Evolutionary conservation across 1,140 invertebrate species (phyloP).

Genomic region (Tribolium madens): DNA sequence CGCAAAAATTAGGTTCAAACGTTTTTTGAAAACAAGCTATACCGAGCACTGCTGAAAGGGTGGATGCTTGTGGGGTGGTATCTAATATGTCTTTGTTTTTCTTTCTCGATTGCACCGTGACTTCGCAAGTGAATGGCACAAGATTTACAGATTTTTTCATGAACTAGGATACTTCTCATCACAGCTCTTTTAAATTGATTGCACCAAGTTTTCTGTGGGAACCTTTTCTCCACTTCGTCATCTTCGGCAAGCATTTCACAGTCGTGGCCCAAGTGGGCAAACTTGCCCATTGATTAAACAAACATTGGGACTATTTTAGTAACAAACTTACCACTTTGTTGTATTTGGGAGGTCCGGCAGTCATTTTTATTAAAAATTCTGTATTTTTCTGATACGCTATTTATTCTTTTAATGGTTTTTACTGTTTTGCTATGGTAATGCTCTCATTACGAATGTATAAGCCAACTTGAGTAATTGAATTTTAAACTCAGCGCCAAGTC

Average conservation of each 20-base stretch:
- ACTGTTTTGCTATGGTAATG: too few species aligned
- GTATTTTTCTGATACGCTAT: not conserved
- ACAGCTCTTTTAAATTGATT: constrained; percentile 46
- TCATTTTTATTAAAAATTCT: not conserved
- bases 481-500: not conserved
- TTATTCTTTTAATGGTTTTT: too few species aligned
- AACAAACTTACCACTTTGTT: constrained; percentile 19
- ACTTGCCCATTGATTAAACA: constrained; percentile 42
- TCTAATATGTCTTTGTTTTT: constrained; percentile 55
- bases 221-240: constrained; percentile 50
- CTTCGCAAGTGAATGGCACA: constrained; percentile 59
- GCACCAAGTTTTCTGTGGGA: constrained; percentile 40
- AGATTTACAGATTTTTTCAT: constrained; percentile 56
- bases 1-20: constrained; percentile 13
- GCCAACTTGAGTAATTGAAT: not conserved
- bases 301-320: not conserved
- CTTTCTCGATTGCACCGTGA: constrained; percentile 58
- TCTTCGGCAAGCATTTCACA: constrained; percentile 55
- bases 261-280: constrained; percentile 57
- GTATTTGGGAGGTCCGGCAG: not conserved
- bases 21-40: constrained; percentile 33
- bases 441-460: too few species aligned
- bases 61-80: constrained; percentile 57
- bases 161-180: constrained; percentile 53
- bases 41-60: constrained; percentile 59